Percentiles rank a stretch among this genome's conserved stretches.
phyloP scores from a whole-genome alignment of 2,888 invertebrate genomes.

The Gasteruption jaculator region DNA sequence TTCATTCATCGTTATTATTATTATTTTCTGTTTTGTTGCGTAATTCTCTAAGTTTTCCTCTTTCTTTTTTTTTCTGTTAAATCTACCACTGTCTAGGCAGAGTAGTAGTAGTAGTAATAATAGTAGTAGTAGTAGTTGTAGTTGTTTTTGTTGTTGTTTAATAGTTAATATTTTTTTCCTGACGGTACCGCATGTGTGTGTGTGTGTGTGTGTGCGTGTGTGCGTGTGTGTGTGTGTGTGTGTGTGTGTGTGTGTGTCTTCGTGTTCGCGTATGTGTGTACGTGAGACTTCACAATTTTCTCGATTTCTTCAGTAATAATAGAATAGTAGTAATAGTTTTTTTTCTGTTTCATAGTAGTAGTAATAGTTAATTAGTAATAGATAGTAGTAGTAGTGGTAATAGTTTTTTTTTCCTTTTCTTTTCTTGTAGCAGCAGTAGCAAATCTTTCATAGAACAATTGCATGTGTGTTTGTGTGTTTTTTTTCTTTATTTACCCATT shows the following conservation, averaged over 20 bases:
- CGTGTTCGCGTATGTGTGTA: neutral
- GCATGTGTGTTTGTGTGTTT: too few relatives aligned
- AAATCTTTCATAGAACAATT: conserved; percentile 25
- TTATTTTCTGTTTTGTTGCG: too few relatives aligned
- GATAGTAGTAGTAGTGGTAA: conserved; percentile 1
- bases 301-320: neutral
- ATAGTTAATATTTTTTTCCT: conserved; percentile 15
- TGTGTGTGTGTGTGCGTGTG: conserved; percentile 7
- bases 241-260: neutral
- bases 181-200: conserved; percentile 1
- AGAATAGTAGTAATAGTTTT: too few relatives aligned
- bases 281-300: too few relatives aligned
- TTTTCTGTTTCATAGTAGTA: too few relatives aligned
- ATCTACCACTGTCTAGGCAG: too few relatives aligned
- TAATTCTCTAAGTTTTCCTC: too few relatives aligned
- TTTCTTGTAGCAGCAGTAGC: conserved; percentile 11
- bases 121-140: too few relatives aligned
- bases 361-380: conserved; percentile 2
- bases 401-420: conserved; percentile 11
- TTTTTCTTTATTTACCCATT: conserved; percentile 3
- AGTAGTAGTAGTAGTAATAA: too few relatives aligned
- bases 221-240: conserved; percentile 5
- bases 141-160: too few relatives aligned
- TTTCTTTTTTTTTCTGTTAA: too few relatives aligned
- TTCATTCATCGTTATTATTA: too few relatives aligned